phyloP scores from a whole-genome alignment of 2,113 vertebrate genomes.

The cattle (Bos taurus) region DNA sequence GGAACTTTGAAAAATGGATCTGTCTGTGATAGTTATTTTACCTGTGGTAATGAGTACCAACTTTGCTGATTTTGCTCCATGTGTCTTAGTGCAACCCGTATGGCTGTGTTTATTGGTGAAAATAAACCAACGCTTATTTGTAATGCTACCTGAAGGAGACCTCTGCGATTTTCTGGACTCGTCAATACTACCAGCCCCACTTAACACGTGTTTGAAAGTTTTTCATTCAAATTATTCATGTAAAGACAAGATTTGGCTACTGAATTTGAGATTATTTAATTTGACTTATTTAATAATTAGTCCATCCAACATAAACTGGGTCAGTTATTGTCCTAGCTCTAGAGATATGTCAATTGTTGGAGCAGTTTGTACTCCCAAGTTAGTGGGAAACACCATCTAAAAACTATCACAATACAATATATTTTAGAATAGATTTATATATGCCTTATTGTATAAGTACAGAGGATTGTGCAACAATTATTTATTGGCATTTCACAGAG shows the following conservation, averaged over 20 bases:
- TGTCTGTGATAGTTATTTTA: not conserved
- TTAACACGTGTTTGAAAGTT: not conserved
- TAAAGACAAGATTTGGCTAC: not conserved
- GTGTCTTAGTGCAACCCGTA: not conserved
- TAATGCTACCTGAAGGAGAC: not conserved
- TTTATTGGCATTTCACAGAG: not conserved
- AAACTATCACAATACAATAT: not conserved
- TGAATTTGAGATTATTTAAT: conserved; percentile 6
- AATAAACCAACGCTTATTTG: not conserved
- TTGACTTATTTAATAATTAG: not conserved
- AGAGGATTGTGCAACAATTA: not conserved
- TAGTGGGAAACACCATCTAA: not conserved
- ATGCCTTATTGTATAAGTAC: not conserved
- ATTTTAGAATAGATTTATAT: not conserved
- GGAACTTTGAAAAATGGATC: not conserved
- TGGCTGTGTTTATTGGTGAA: not conserved
- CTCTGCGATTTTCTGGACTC: not conserved
- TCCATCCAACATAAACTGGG: not conserved
- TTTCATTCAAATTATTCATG: not conserved
- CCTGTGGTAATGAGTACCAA: not conserved
- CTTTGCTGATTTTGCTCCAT: not conserved
- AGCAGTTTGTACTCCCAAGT: not conserved
- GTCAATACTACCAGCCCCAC: not conserved
- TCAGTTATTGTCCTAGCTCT: not conserved
- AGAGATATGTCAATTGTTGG: not conserved